Conservation (phyloP, 2,797 vertebrate genomes). For the Pangasius sanitwongsei region DNA sequence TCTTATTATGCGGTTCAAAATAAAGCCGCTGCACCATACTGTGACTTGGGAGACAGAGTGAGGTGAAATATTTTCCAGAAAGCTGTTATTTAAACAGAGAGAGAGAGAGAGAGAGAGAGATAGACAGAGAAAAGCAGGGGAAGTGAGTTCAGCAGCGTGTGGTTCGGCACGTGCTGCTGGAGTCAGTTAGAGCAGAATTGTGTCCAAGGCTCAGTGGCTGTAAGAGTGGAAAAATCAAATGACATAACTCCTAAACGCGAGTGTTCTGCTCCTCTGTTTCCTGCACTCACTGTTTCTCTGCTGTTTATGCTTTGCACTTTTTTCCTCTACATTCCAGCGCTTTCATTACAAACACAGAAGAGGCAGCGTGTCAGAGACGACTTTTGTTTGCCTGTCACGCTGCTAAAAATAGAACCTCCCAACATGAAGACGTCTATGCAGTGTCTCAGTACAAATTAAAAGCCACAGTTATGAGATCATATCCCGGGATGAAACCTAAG, state of each 20-base stretch:
- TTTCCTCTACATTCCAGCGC: slow-evolving; percentile 56
- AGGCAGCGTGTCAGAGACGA: slow-evolving; percentile 51
- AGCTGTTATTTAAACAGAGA: slow-evolving; percentile 18
- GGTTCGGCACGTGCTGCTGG: slow-evolving; percentile 44
- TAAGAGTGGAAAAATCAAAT: slow-evolving; percentile 72
- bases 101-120: slow-evolving; percentile 8
- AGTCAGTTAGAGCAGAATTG: slow-evolving; percentile 45
- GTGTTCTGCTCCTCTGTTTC: slow-evolving; percentile 68
- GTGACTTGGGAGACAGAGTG: slow-evolving; percentile 28
- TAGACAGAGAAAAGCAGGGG: slow-evolving; percentile 8
- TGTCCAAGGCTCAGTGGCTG: slow-evolving; percentile 63
- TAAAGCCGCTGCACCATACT: slow-evolving; percentile 13
- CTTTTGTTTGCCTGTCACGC: slow-evolving; percentile 50
- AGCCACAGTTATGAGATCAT: slow-evolving; percentile 62
- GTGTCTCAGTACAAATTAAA: slow-evolving; percentile 63
- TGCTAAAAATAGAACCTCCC: slow-evolving; percentile 55
- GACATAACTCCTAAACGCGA: slow-evolving; percentile 69
- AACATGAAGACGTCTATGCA: slow-evolving; percentile 45
- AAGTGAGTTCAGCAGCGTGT: slow-evolving; percentile 35
- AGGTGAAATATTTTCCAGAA: slow-evolving; percentile 36
- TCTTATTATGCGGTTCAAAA: slow-evolving; percentile 39
- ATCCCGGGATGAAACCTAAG: slow-evolving; percentile 58
- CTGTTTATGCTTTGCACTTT: slow-evolving; percentile 42
- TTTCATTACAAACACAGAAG: slow-evolving; percentile 64
- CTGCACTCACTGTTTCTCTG: slow-evolving; percentile 45